A percentile compares a stretch with the other conserved stretches of the same genome.
Conservation (phyloP, 2,797 vertebrate species). For the Tiaroga cobitis region DNA sequence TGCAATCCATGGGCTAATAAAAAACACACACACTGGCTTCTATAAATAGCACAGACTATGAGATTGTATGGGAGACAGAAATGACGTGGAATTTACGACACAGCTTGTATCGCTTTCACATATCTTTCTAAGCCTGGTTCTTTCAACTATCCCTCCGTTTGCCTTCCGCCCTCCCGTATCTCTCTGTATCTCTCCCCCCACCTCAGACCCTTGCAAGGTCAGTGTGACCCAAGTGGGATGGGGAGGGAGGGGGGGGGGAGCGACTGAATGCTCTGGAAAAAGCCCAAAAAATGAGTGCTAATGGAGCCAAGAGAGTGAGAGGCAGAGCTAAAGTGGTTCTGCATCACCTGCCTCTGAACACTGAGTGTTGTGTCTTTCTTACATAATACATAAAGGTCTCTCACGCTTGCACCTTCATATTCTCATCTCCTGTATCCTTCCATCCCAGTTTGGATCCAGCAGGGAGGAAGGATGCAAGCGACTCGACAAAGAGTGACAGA, state of each 20-base stretch:
- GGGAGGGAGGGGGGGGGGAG: constrained; percentile 17
- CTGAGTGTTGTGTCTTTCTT: constrained; percentile 2
- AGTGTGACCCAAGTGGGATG: constrained; percentile 41
- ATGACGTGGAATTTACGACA: constrained; percentile 40
- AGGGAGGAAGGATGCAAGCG: neutral
- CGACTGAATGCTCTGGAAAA: constrained; percentile 26
- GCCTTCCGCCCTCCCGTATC: constrained; percentile 18
- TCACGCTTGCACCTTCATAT: neutral
- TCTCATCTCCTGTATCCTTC: neutral
- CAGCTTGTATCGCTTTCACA: constrained; percentile 26
- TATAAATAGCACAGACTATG: constrained; percentile 42
- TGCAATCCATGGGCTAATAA: constrained; percentile 40
- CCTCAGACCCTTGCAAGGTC: constrained; percentile 44
- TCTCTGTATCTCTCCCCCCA: neutral
- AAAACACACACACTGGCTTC: constrained; percentile 40
- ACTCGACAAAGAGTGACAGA: constrained; percentile 5
- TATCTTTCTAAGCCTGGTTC: neutral
- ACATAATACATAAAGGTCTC: constrained; percentile 14
- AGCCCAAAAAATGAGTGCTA: neutral
- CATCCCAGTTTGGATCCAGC: neutral
- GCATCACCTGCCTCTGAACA: neutral
- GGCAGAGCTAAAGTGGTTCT: constrained; percentile 22
- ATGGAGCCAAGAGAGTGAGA: constrained; percentile 5
- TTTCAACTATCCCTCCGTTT: constrained; percentile 9
- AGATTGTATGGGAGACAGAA: constrained; percentile 37